Evolutionary conservation across 2,797 vertebrate genomes (phyloP), one percentile per base, ranked within the genome.

Genomic region (Melanotaenia trifasciata): DNA sequence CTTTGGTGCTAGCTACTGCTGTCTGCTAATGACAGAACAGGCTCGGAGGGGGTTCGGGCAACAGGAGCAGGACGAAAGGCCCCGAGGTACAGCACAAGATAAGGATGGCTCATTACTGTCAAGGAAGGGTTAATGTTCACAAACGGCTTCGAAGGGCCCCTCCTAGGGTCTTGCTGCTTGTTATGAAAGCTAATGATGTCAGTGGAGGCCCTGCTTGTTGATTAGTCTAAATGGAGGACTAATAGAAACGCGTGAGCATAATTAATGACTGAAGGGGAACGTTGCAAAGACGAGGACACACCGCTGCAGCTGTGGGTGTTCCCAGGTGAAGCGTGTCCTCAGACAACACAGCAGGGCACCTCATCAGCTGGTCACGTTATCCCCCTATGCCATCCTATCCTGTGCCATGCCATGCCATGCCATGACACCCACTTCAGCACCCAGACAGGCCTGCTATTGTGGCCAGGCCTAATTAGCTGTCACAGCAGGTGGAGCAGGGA

Each of bases 391-490:
- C 80, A 86, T 85, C 64, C 77, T 36, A 22, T 83, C 81, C 81
- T 77, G 43, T 87, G 88, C 87, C 82, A 69, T 79, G 71, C 79
- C 73, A 74, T 79, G 83, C 80, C 86, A 86, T 72, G 89, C 84
- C 86, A 78, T 40, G 80, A 89, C 89, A 87, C 84, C 84, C 77
- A 79, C 77, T 91, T 87, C 81, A 76, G 90, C 81, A 77, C 87
- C 80, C 83, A 87, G 89, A 91, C 91, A 90, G 76, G 72, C 80
- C 80, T 76, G 84, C 81, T 78, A 87, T 78, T 88, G 81, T 88
- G 88, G 88, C 82, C 80, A 81, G 77, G 85, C 87, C 86, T 94
- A 94, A 94, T 94, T 93, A 94, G 90, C 91, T 93, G 92, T 91
- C 93, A 90, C 92, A 90, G 90, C 91, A 92, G 90, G 91, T 91